Conservation (phyloP, 2,113 vertebrate genomes). For the Hemiscyllium ocellatum region DNA sequence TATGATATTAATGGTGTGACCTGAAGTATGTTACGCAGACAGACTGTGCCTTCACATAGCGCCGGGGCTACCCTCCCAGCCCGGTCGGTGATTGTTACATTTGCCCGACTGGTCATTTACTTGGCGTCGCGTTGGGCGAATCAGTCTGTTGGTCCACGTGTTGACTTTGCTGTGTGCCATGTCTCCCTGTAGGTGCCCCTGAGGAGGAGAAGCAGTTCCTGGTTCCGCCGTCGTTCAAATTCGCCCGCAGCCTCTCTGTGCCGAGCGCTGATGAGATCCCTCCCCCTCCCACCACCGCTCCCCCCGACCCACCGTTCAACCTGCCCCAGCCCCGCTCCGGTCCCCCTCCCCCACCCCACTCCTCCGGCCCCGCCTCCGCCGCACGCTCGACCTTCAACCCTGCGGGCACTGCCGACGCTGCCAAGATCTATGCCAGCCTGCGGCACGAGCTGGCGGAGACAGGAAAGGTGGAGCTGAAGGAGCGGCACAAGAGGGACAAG, state of each 20-base stretch:
- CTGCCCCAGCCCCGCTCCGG: slow-evolving; percentile 72
- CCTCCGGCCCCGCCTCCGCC: slow-evolving; percentile 45
- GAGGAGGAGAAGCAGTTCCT: slow-evolving; percentile 80
- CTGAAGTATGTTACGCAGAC: too few relatives aligned
- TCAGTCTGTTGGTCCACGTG: not conserved
- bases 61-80: too few relatives aligned
- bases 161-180: slow-evolving; percentile 31
- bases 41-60: too few relatives aligned
- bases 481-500: slow-evolving; percentile 46
- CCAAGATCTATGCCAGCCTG: slow-evolving; percentile 49
- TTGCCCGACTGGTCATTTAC: too few relatives aligned
- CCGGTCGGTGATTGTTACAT: too few relatives aligned
- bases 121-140: too few relatives aligned
- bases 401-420: slow-evolving; percentile 43
- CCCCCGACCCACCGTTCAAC: slow-evolving; percentile 78
- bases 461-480: slow-evolving; percentile 42
- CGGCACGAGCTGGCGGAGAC: slow-evolving; percentile 51
- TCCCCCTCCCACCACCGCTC: slow-evolving; percentile 82
- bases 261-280: slow-evolving; percentile 84
- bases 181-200: slow-evolving; percentile 55
- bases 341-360: slow-evolving; percentile 55
- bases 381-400: slow-evolving; percentile 52
- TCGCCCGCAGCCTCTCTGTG: slow-evolving; percentile 80
- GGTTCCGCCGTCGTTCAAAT: slow-evolving; percentile 76
- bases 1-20: too few relatives aligned